Base-by-base conservation (phyloP, 2,797 vertebrate species). In the Pangasius djambal region DNA sequence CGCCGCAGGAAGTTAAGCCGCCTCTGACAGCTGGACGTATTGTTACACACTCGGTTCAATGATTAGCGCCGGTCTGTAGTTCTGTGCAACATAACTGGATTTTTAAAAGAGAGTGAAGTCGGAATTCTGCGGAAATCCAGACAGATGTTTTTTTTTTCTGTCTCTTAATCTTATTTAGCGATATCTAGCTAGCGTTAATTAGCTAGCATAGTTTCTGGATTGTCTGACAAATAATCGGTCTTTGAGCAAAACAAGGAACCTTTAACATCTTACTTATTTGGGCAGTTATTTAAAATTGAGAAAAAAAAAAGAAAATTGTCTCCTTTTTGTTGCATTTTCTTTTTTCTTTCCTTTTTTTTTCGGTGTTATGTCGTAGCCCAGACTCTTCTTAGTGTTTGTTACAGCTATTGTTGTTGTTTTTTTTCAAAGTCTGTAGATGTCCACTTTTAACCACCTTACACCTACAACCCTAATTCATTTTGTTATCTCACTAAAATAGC, bases 1-100 rank as follows among this genome's bases (percentile, higher is more conserved):
- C 83, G 69, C 52, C 31, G 85, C 89, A 6, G 8, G 34, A 83
- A 86, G 91, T 94, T 94, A 94, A 92, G 88, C 87, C 8, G 88
- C 74, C 70, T 91, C 91, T 93, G 92, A 94, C 94, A 93, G 94
- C 74, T 91, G 92, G 94, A 94, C 31, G 94, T 93, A 94, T 95
- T 92, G 92, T 87, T 87, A 81, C 75, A 91, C 91, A 90, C 87
- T 92, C 94, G 92, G 93, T 89, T 92, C 93, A 92, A 88, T 95
- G 92, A 94, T 92, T 91, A 92, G 72, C 61, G 5, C 40, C 6
- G 25, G 16, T n/a, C 63, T 65, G 82, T n/a, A 31, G 82, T 1
- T 6, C 16, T 5, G 6, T 48, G 8, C 8, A 34, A 63, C 57
- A 63, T 10, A 79, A 52, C n/a, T 15, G 57, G 28, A 15, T 6